Evolutionary conservation across 2,113 vertebrate species (phyloP).

Genomic region (Crotalus tigris): DNA sequence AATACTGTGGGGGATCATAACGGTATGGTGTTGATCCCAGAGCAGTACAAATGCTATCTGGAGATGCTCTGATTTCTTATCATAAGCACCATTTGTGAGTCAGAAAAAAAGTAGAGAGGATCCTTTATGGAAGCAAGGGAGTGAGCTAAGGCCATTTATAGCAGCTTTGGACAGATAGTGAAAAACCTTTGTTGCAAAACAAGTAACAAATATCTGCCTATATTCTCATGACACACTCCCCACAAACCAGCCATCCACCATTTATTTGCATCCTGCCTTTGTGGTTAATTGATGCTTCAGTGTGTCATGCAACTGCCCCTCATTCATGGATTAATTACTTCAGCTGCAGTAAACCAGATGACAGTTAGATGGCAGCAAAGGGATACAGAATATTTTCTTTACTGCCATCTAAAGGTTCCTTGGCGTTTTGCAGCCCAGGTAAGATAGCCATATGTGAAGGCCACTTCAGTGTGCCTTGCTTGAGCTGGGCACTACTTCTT

Average conservation of each 20-base stretch:
- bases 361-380: background rate
- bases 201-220: background rate
- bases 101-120: background rate
- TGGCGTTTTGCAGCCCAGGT: background rate
- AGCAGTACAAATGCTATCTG: background rate
- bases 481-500: background rate
- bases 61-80: background rate
- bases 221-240: background rate
- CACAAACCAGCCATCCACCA: background rate
- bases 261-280: background rate
- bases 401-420: background rate
- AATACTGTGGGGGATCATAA: background rate
- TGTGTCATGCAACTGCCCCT: background rate
- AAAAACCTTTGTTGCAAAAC: background rate
- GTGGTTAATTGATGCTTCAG: background rate
- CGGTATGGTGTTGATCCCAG: background rate
- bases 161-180: background rate
- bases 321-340: background rate
- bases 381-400: background rate
- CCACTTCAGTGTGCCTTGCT: too few species aligned
- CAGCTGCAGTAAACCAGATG: background rate
- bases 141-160: background rate
- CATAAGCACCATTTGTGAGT: background rate
- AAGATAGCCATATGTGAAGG: background rate
- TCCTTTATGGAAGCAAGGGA: background rate